These are phyloP conservation scores for Diploptera punctata DNA, from an alignment of 2,888 invertebrate genomes.

Conservation along the genomic window DNA sequence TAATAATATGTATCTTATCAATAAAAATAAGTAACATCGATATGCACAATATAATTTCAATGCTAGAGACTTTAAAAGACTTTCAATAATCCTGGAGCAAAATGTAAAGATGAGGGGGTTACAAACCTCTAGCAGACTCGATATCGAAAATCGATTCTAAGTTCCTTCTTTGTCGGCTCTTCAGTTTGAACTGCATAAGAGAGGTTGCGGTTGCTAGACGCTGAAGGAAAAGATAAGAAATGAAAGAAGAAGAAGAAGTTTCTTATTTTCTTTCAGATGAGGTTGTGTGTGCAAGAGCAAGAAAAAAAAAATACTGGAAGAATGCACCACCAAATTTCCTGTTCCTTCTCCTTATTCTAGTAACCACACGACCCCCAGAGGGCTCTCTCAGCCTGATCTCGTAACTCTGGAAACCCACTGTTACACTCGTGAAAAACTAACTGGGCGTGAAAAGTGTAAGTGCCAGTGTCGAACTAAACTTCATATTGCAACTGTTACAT, in stretches of 20 bases:
- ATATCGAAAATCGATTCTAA: constrained; percentile 2
- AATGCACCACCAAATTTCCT: constrained; percentile 10
- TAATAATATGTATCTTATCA: no score
- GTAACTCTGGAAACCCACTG: background rate
- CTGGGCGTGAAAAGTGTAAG: no score
- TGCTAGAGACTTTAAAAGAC: no score
- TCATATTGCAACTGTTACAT: no score
- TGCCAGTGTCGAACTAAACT: no score
- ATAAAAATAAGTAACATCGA: no score
- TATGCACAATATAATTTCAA: no score
- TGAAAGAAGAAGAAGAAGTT: background rate
- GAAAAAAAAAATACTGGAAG: background rate
- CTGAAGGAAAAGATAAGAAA: no score
- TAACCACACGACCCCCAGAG: background rate
- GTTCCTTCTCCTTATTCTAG: background rate
- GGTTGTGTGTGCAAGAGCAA: background rate
- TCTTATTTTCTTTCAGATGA: background rate
- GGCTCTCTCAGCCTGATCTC: background rate
- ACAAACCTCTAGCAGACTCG: background rate
- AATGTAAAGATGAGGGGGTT: background rate
- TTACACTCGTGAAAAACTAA: background rate
- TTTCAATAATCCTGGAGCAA: no score
- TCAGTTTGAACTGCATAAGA: background rate
- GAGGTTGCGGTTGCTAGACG: background rate
- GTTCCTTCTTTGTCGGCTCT: background rate